Base-by-base conservation (phyloP, 2,888 invertebrate genomes). In the Tenthredo amoena region DNA sequence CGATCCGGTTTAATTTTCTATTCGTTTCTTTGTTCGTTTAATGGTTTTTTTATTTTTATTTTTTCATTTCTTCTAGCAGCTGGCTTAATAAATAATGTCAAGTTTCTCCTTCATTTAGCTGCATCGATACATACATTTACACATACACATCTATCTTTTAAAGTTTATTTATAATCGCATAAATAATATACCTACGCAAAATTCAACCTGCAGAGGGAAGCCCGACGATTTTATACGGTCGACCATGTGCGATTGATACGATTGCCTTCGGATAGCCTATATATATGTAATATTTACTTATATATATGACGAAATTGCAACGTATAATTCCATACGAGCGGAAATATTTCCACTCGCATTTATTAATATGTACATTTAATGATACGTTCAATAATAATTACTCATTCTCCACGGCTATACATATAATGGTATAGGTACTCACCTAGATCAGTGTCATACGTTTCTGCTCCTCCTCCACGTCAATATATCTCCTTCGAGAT, bases 161-260 rank as follows among this genome's bases (percentile, higher is more conserved):
- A 62, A 12, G 55, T 4, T 21, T 62, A 68, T 34, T 31, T 34
- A 12, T 34, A 34, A 34, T 4, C 18, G 18, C 26, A 15, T 68
- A 26, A 26, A 26, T 68, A 62, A 26, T 62, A 68, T 12, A 68
- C 65, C 4, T 68, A 34, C 34, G 18, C 7, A 68, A 12, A 68
- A 34, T 68, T 12, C 68, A 55, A 55, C n/a, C 55, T 55, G 34
- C 68, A 68, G 18, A 7, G n/a, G 34, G 34, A 68, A 68, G 34
- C 34, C 34, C 34, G 34, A 68, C 68, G 68, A 68, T 68, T 68
- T 68, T 34, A 58, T 58, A 68, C 68, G 68, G 21, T 62, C 62
- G 62, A 62, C 62, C 26, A 55, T 55, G 21, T 62, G 12, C 62
- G 26, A 62, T 62, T 62, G 55, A 62, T 62, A 62, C 62, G 62